Evolutionary conservation across 2,113 vertebrate species (phyloP), one percentile per base, ranked within the genome.

Genomic region (Chaetura pelagica): DNA sequence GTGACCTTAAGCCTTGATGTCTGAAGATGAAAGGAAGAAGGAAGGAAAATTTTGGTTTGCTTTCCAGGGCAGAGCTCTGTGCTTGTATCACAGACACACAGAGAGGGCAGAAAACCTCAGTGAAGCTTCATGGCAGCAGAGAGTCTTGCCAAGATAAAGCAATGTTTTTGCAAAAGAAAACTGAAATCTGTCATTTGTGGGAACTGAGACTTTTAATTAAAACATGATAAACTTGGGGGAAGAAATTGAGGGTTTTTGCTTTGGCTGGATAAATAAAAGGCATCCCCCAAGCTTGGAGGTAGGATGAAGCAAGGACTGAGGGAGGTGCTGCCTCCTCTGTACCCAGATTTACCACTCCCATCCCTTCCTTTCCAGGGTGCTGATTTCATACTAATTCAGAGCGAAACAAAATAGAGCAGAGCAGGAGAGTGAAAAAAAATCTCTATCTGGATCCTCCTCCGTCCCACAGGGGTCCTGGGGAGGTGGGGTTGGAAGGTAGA

Each of bases 1-100:
- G 27, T 46, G 62, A 88, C 89, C 84, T 73, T 14, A 62, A 73
- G 89, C 89, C 81, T 89, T 80, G 82, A 88, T 83, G 94, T 62
- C 59, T 72, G 2, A 16, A 67, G 75, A 95, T 90, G 85, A 95
- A 93, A 95, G 92, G 19, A 9, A n/a, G 51, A 34, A 54, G 68
- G 75, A 77, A 93, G 42, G 73, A 51, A 76, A 75, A 74, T 0
- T 72, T 62, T 46, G 21, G 35, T 83, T 66, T 49, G 15, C 38
- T 83, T 48, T 80, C 67, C 48, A 17, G 82, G 49, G 77, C 49
- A 48, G 69, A 64, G 87, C 84, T 89, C 18, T 11, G 48, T 27
- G 3, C 46, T 84, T 6, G 59, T 30, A 15, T 22, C 76, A 8
- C 54, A 9, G 58, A 34, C 15, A 27, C 66, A 27, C 69, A 46